Evolutionary conservation across 2,888 invertebrate genomes (phyloP), one percentile per base, ranked within the genome.

Genomic region (Acleris holmiana): DNA sequence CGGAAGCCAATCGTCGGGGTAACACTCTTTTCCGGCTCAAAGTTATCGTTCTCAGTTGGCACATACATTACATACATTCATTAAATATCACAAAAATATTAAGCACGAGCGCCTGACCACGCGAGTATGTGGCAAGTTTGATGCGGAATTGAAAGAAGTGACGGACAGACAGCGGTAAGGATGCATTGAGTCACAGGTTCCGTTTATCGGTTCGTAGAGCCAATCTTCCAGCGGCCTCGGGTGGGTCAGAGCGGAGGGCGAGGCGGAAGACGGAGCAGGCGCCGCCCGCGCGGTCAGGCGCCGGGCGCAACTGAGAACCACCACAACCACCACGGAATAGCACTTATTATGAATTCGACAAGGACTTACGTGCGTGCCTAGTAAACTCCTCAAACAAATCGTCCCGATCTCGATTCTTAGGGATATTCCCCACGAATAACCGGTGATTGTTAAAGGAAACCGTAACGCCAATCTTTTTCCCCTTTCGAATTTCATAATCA

Each of bases 381-480:
- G 97, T 95, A 96, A 99, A 98, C 95, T 99, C 98, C 96, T 98
- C 98, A 95, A 97, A 96, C 95, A 99, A 97, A 96, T 98, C 98
- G 94, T 98, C 98, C 95, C 97, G 97, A 96, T 98, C 98, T 96
- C 98, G 98, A 96, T 97, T 98, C 97, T 99, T 99, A 95, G 99
- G 98, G 96, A 99, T 98, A 98, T 99, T 99, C 94, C 98, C 99
- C 95, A 99, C 98, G 97, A 98, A 99, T 95, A 99, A 97, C 95
- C 98, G 97, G 95, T 98, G 98, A 97, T 99, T 99, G 96, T 99
- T 98, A 96, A 98, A 98, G 95, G 98, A 99, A 95, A 98, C 96
- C 95, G 98, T 98, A 94, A 98, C 98, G 95, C 98, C 98, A 96
- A 99, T 97, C 96, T 97, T 97, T 97, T 98, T 98, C 95, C 98